A percentile compares a stretch with the other conserved stretches of the same genome.
Evolutionary conservation across 2,888 invertebrate species (phyloP).

Genomic region (Pyralis farinalis): DNA sequence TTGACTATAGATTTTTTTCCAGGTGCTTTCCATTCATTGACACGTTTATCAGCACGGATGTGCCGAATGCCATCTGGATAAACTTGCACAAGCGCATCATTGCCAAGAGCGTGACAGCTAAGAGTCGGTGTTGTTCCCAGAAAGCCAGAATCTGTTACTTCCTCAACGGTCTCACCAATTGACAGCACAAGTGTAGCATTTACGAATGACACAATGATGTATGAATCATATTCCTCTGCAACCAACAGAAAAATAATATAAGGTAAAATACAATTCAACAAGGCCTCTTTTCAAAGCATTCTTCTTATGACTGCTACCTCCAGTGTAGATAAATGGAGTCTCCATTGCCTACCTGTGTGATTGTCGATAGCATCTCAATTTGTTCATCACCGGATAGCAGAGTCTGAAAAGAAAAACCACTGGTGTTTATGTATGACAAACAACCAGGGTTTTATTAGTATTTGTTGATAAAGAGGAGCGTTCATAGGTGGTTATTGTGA

Average conservation of each 20-base stretch:
- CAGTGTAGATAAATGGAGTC: slow-evolving; percentile 44
- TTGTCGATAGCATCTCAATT: slow-evolving; percentile 59
- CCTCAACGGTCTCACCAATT: slow-evolving; percentile 99
- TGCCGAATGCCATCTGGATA: slow-evolving; percentile 99
- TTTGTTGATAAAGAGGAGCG: slow-evolving; percentile 74
- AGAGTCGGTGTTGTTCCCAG: slow-evolving; percentile 98
- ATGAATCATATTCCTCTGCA: slow-evolving; percentile 98
- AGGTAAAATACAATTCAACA: slow-evolving; percentile 3
- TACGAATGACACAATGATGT: slow-evolving; percentile 99
- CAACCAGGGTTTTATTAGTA: slow-evolving; percentile 82
- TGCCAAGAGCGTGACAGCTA: slow-evolving; percentile 98
- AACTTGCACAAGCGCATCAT: slow-evolving; percentile 98
- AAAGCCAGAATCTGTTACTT: slow-evolving; percentile 99
- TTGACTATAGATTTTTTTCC: slow-evolving; percentile 98
- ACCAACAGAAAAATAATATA: slow-evolving; percentile 77
- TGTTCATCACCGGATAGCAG: slow-evolving; percentile 70
- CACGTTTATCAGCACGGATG: slow-evolving; percentile 98
- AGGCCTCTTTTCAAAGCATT: slow-evolving; percentile 27
- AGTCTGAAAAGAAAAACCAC: slow-evolving; percentile 93
- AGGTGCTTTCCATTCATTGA: slow-evolving; percentile 99
- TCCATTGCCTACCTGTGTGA: slow-evolving; percentile 68
- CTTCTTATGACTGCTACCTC: slow-evolving; percentile 45
- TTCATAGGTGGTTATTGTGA: slow-evolving; percentile 73
- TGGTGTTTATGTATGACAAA: slow-evolving; percentile 92
- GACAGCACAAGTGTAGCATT: slow-evolving; percentile 98